These are phyloP conservation scores for Notodonta ziczac DNA, from an alignment of 2,888 invertebrate species.

Conservation along the genomic window DNA sequence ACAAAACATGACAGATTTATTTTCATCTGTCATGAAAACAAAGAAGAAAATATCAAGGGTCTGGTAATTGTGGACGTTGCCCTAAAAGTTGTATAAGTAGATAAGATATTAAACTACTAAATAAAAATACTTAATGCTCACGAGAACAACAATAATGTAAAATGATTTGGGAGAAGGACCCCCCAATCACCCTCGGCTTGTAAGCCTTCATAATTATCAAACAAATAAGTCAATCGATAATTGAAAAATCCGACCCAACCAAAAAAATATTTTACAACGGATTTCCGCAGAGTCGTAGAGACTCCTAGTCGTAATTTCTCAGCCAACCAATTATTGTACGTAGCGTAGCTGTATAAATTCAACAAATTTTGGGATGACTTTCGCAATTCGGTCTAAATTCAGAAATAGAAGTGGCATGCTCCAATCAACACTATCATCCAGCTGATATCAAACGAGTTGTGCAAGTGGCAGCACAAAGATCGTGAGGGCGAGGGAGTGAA, in stretches of 20 bases:
- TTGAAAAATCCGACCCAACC: no score
- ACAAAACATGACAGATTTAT: constrained; percentile 33
- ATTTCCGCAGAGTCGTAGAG: no score
- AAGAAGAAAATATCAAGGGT: constrained; percentile 15
- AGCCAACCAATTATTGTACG: constrained; percentile 9
- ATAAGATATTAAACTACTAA: constrained; percentile 18
- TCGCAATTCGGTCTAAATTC: constrained; percentile 54
- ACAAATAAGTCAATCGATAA: no score
- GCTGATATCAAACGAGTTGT: constrained; percentile 78
- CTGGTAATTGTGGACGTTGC: constrained; percentile 3
- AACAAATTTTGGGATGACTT: constrained; percentile 37
- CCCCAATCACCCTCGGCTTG: no score
- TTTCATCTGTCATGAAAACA: constrained; percentile 23
- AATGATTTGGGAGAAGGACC: no score
- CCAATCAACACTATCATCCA: constrained; percentile 72
- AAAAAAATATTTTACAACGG: no score
- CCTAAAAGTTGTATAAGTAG: constrained; percentile 22
- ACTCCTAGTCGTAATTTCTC: no score
- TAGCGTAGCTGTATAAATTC: constrained; percentile 16
- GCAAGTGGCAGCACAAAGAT: constrained; percentile 82
- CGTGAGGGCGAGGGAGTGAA: constrained; percentile 73
- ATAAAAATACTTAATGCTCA: background rate
- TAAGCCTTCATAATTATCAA: no score
- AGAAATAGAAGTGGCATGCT: constrained; percentile 49
- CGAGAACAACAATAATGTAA: no score